phyloP scores from a whole-genome alignment of 2,797 vertebrate genomes.

The Zenarchopterus dispar region DNA sequence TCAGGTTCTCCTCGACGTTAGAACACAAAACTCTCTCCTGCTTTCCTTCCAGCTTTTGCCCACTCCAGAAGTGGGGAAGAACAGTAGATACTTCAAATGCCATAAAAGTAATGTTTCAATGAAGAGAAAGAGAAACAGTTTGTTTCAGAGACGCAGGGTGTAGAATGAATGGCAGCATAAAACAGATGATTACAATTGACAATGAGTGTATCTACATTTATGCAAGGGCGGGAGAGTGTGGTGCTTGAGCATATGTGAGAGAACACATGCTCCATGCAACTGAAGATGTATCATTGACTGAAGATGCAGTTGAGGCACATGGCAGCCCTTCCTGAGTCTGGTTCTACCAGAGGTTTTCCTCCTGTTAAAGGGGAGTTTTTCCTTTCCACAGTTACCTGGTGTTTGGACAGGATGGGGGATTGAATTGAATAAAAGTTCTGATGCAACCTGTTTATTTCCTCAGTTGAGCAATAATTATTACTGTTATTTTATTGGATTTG shows the following conservation, averaged over 20 bases:
- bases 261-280: no score
- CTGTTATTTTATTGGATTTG: no score
- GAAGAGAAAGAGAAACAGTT: slow-evolving; percentile 26
- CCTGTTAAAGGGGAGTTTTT: no score
- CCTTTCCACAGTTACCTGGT: no score
- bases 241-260: background rate
- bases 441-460: no score
- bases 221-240: background rate
- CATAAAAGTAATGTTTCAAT: slow-evolving; percentile 33
- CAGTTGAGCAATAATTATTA: no score
- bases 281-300: no score
- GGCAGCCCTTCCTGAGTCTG: no score
- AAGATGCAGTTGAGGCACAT: no score
- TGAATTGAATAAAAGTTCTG: no score
- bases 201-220: background rate
- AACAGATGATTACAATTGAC: background rate
- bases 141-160: slow-evolving; percentile 37
- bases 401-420: no score
- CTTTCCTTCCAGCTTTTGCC: slow-evolving; percentile 32
- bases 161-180: background rate
- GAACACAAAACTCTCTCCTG: slow-evolving; percentile 42
- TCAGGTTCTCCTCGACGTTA: slow-evolving; percentile 41
- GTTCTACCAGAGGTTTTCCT: no score
- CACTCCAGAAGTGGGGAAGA: slow-evolving; percentile 28
- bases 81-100: slow-evolving; percentile 25